Base-by-base conservation (phyloP, 2,113 vertebrate genomes). In the Egretta garzetta region DNA sequence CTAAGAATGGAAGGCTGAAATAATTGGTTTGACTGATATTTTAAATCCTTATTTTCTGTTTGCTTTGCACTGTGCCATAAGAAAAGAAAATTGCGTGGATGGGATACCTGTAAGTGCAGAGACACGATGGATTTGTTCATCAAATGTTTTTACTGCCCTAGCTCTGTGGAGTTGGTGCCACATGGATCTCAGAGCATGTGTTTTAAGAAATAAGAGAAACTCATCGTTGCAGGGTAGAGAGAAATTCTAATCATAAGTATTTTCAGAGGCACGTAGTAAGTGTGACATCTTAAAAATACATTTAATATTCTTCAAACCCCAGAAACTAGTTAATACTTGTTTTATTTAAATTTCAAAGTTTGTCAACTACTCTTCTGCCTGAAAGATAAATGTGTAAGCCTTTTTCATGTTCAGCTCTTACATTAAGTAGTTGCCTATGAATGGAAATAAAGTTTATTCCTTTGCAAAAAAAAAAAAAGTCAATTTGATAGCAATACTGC, bases 101-200 rank as follows among this genome's bases (percentile, higher is more conserved):
- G 47, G 63, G 41, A 37, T 70, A 74, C 28, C 30, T 80, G 8
- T 64, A 45, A 62, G 39, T 66, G 58, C 75, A 70, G 75, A 80
- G 55, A 39, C 22, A 39, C 0, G 1, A 11, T 13, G 20, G 60
- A 26, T 52, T 45, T 11, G 62, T 52, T 88, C 33, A 24, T 37
- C 14, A 1, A 2, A 12, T 60, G 21, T 52, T 94, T 55, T 58
- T 67, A 56, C 41, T 24, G 47, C 39, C 43, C 9, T 64, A 58
- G 49, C 14, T 35, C 9, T 50, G 9, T 49, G 24, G 23, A n/a
- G 22, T 70, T 91, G 0, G 2, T 68, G 64, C 49, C 49, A 24
- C 5, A 0, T 37, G 39, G 33, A 13, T 71, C 41, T 80, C 0
- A 0, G 60, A 85, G 1, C 9, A 2, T 9, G 30, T 73, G 30